Evolutionary conservation across 2,113 vertebrate genomes (phyloP).

Genomic region (Bubo scandiacus): DNA sequence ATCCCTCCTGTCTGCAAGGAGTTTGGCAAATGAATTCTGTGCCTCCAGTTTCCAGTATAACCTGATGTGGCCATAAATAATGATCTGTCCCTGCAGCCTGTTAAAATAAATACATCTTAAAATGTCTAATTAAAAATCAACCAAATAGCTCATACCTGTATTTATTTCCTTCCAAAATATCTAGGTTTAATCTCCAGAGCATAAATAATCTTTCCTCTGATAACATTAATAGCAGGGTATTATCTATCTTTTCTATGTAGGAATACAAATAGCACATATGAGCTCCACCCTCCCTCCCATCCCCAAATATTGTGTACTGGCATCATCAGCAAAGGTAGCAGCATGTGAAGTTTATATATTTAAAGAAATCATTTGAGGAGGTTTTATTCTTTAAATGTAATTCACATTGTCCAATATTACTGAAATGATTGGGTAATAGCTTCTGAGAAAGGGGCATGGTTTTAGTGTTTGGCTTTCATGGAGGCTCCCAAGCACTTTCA

Average conservation of each 20-base stretch:
- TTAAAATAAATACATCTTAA: constrained; percentile 8
- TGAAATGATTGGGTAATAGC: background rate
- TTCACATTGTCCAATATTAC: background rate
- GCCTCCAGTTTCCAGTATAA: background rate
- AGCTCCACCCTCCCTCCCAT: accelerated
- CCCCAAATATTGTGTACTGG: background rate
- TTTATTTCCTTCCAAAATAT: background rate
- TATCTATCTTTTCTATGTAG: background rate
- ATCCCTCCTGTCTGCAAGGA: background rate
- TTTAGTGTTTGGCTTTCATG: background rate
- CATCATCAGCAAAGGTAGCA: background rate
- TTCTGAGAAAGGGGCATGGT: background rate
- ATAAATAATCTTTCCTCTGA: background rate
- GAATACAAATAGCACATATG: background rate
- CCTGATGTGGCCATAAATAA: background rate
- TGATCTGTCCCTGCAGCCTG: background rate
- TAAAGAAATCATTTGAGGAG: background rate
- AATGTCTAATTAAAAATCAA: constrained; percentile 17
- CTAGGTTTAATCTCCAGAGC: background rate
- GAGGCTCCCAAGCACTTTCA: background rate
- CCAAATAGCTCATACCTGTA: background rate
- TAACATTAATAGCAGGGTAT: background rate
- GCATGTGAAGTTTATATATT: background rate
- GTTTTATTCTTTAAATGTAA: background rate
- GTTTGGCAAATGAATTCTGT: background rate